phyloP scores from a whole-genome alignment of 2,888 invertebrate species.

The Malthinus seriepunctatus region DNA sequence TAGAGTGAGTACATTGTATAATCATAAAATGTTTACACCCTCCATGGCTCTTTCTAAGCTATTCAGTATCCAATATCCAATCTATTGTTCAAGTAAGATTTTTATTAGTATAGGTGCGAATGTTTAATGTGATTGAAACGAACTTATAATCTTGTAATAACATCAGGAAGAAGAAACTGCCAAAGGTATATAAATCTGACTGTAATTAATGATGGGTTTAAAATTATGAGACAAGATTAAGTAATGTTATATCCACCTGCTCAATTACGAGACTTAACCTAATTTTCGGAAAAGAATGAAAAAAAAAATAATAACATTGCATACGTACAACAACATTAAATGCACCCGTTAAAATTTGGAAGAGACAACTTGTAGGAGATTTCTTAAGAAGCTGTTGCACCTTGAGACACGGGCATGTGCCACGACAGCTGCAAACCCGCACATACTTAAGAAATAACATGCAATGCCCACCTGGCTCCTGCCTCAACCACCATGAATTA shows the following conservation, averaged over 20 bases:
- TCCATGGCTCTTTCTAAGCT: too few relatives aligned
- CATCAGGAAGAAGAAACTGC: too few relatives aligned
- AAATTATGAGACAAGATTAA: background rate
- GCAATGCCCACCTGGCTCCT: slow-evolving; percentile 44
- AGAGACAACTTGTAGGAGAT: slow-evolving; percentile 27
- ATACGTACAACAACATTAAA: background rate
- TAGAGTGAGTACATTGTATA: too few relatives aligned
- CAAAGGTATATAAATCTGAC: background rate
- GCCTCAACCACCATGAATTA: slow-evolving; percentile 41
- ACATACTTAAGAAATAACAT: slow-evolving; percentile 34
- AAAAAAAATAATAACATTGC: background rate
- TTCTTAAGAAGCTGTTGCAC: slow-evolving; percentile 36
- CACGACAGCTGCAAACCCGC: slow-evolving; percentile 41
- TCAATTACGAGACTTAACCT: slow-evolving; percentile 16
- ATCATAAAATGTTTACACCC: too few relatives aligned
- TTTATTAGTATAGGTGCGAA: too few relatives aligned
- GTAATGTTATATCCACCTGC: slow-evolving; percentile 17
- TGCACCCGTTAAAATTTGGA: slow-evolving; percentile 18
- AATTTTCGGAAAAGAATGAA: slow-evolving; percentile 16
- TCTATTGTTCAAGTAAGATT: too few relatives aligned
- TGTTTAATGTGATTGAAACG: too few relatives aligned
- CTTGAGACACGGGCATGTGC: slow-evolving; percentile 43
- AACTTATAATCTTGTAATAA: too few relatives aligned
- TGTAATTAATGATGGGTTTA: background rate
- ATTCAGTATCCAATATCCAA: too few relatives aligned